phyloP scores from a whole-genome alignment of 2,888 invertebrate genomes.

The Listrodromus nycthemerus region DNA sequence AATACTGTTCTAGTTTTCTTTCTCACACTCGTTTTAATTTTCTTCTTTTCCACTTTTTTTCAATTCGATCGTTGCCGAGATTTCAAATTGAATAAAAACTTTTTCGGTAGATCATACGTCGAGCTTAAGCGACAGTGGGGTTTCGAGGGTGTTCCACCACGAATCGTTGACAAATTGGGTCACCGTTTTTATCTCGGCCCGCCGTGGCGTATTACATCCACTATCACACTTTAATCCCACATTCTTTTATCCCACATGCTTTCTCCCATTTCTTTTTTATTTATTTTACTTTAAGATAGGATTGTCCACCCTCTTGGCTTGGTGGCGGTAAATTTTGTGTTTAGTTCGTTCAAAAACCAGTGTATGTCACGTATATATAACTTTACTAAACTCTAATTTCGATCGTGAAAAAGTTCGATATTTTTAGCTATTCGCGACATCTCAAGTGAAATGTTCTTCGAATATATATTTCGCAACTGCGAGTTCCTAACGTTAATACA shows the following conservation, averaged over 20 bases:
- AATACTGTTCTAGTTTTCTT: not conserved
- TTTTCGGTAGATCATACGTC: conserved; percentile 42
- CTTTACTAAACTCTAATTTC: not conserved
- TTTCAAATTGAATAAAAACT: conserved; percentile 47
- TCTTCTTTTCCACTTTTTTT: not conserved
- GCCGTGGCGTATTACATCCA: conserved; percentile 4
- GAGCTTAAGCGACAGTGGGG: conserved; percentile 1
- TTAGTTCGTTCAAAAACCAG: too few relatives aligned
- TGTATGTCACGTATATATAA: too few relatives aligned
- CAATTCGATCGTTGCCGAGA: conserved; percentile 35
- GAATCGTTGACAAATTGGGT: conserved; percentile 28
- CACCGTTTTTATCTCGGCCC: conserved; percentile 21
- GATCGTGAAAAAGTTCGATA: conserved; percentile 43
- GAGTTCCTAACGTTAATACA: conserved; percentile 42
- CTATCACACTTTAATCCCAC: conserved; percentile 8
- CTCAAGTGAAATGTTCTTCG: conserved; percentile 24
- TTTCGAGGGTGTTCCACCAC: conserved; percentile 23
- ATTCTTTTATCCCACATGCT: not conserved
- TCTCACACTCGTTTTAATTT: conserved; percentile 1
- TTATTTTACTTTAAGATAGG: not conserved
- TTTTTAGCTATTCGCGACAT: conserved; percentile 18
- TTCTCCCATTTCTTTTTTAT: not conserved
- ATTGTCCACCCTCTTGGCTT: not conserved
- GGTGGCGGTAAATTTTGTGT: too few relatives aligned
- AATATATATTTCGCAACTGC: conserved; percentile 28